Evolutionary conservation across 2,888 invertebrate genomes (phyloP).

Genomic region (Amblyjoppa fuscipennis): DNA sequence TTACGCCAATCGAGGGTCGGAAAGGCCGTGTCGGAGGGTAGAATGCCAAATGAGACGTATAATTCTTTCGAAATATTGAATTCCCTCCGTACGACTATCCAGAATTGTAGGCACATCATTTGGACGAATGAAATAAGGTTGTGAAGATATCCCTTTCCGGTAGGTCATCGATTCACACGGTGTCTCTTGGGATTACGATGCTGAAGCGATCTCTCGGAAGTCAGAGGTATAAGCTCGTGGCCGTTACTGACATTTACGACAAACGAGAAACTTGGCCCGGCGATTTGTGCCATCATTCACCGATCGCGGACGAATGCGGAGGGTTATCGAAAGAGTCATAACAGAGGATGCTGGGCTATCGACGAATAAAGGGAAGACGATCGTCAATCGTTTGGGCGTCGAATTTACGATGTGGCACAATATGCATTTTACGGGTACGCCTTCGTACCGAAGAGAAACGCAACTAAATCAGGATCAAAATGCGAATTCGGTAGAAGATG

Average conservation of each 20-base stretch:
- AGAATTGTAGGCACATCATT: slow-evolving; percentile 3
- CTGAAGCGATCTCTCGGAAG: not conserved
- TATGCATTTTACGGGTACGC: slow-evolving; percentile 54
- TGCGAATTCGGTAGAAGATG: not conserved
- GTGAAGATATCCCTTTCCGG: slow-evolving; percentile 3
- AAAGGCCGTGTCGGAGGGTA: not conserved
- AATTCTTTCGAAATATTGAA: slow-evolving; percentile 23
- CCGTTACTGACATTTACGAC: slow-evolving; percentile 33
- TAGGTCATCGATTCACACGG: not conserved
- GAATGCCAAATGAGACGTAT: slow-evolving; percentile 18
- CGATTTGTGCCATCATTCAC: slow-evolving; percentile 59
- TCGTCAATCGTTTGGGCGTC: slow-evolving; percentile 60
- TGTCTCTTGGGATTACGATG: slow-evolving; percentile 2
- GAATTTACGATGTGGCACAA: slow-evolving; percentile 64
- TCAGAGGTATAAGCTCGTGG: slow-evolving; percentile 11
- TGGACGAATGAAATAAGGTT: slow-evolving; percentile 8
- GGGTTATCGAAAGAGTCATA: slow-evolving; percentile 52
- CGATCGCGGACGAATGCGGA: not conserved
- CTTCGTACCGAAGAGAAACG: not conserved
- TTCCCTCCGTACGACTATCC: slow-evolving; percentile 4
- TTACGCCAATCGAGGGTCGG: slow-evolving; percentile 1
- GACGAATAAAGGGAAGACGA: not conserved
- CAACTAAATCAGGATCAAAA: not conserved
- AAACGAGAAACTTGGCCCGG: not conserved
- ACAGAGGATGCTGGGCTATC: slow-evolving; percentile 23